These are phyloP conservation scores for Heliconius hortense DNA, from an alignment of 2,888 invertebrate species.

Conservation along the genomic window DNA sequence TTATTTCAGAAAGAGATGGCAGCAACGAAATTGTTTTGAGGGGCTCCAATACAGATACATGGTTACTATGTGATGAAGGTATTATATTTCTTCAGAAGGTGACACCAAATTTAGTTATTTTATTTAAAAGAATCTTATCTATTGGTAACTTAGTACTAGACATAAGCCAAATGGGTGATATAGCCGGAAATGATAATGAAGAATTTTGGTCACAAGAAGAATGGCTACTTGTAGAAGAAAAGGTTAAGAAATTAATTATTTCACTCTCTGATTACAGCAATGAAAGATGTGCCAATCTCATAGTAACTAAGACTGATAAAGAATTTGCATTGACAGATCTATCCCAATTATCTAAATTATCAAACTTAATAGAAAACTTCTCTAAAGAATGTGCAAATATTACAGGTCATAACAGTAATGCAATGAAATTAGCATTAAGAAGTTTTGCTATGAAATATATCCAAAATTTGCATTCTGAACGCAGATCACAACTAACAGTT, in stretches of 20 bases:
- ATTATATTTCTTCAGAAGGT: conserved; percentile 85
- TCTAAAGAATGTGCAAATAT: conserved; percentile 88
- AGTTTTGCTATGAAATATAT: conserved; percentile 95
- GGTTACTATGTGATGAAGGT: conserved; percentile 86
- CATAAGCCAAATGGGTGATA: conserved; percentile 84
- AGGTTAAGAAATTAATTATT: conserved; percentile 88
- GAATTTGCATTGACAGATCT: conserved; percentile 86
- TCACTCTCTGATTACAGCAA: conserved; percentile 96
- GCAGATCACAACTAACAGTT: conserved; percentile 91
- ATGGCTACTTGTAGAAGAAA: conserved; percentile 85
- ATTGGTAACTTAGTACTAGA: conserved; percentile 90
- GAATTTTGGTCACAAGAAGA: conserved; percentile 87
- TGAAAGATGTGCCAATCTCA: conserved; percentile 94
- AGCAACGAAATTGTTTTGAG: conserved; percentile 73
- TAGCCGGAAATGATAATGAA: conserved; percentile 84
- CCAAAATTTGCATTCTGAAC: conserved; percentile 93
- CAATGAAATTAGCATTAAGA: conserved; percentile 91
- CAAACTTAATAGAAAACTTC: conserved; percentile 89
- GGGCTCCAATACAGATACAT: conserved; percentile 72
- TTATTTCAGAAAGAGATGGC: conserved; percentile 73
- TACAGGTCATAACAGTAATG: conserved; percentile 88
- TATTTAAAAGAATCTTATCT: conserved; percentile 88
- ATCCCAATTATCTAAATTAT: conserved; percentile 88
- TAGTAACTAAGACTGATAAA: conserved; percentile 89
- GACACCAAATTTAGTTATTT: conserved; percentile 84